A percentile compares a stretch with the other conserved stretches of the same genome.
Evolutionary conservation across 2,113 vertebrate genomes (phyloP).

Genomic region (Puntigrus tetrazona): DNA sequence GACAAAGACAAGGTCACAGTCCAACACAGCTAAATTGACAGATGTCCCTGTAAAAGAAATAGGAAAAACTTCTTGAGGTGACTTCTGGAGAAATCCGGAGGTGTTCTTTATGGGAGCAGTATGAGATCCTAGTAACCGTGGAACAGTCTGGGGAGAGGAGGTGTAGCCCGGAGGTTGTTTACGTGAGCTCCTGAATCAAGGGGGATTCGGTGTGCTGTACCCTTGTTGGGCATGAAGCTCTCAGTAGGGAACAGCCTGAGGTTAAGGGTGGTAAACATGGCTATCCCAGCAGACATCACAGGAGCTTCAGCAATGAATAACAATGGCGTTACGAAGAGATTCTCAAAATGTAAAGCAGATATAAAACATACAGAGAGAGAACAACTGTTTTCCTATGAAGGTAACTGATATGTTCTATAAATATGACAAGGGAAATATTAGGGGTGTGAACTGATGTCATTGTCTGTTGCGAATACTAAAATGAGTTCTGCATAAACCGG

Average conservation of each 20-base stretch:
- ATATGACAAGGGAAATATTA: not conserved
- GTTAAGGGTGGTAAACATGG: constrained; percentile 93
- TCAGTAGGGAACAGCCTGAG: constrained; percentile 88
- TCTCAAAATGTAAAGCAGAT: not conserved
- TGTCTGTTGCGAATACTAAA: not conserved
- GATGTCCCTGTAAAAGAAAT: not conserved
- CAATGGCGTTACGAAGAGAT: not conserved
- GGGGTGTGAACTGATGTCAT: not conserved
- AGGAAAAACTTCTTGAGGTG: not conserved
- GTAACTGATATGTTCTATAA: not conserved
- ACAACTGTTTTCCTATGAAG: not conserved
- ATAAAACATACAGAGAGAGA: not conserved
- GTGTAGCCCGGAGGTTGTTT: constrained; percentile 74
- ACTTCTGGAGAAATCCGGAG: constrained; percentile 27
- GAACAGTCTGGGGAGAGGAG: constrained; percentile 58
- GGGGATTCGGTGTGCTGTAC: constrained; percentile 87
- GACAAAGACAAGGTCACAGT: not conserved
- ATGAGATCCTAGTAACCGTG: constrained; percentile 35
- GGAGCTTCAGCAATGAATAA: constrained; percentile 65
- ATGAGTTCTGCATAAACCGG: not conserved
- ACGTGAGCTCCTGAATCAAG: constrained; percentile 73
- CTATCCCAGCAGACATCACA: constrained; percentile 80
- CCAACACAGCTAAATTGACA: not conserved
- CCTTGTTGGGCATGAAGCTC: constrained; percentile 84
- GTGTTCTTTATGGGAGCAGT: not conserved